phyloP scores from a whole-genome alignment of 2,888 invertebrate species.

The Hoplodrina blanda region DNA sequence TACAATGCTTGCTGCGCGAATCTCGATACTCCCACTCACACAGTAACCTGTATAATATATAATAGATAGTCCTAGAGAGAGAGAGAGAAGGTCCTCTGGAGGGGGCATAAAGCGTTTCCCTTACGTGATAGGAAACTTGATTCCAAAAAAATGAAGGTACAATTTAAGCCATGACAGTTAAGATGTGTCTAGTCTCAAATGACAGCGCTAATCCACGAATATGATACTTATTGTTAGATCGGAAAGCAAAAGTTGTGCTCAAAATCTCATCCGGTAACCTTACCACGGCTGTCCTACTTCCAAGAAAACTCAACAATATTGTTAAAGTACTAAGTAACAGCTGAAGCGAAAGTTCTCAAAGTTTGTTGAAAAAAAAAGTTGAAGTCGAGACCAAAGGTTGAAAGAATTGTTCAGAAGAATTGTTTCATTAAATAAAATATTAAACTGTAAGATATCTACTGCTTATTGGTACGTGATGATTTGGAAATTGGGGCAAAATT shows the following conservation, averaged over 20 bases:
- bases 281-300: neutral
- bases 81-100: no score
- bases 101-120: no score
- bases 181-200: neutral
- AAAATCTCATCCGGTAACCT: slow-evolving; percentile 6
- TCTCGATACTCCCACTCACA: no score
- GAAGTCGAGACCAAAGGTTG: slow-evolving; percentile 1
- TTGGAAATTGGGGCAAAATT: slow-evolving; percentile 14
- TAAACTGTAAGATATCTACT: neutral
- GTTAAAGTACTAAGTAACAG: slow-evolving; percentile 40
- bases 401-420: slow-evolving; percentile 43
- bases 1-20: no score
- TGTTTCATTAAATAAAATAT: slow-evolving; percentile 31
- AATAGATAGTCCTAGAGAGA: no score
- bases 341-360: slow-evolving; percentile 27
- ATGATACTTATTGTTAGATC: no score
- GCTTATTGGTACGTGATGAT: neutral
- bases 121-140: no score
- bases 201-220: neutral
- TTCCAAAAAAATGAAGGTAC: no score
- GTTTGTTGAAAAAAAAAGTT: slow-evolving; percentile 40
- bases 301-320: slow-evolving; percentile 42
- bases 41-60: no score
- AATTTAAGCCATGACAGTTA: no score
- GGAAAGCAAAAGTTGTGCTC: neutral